phyloP scores from a whole-genome alignment of 2,888 invertebrate species.

The Protophormia terraenovae region DNA sequence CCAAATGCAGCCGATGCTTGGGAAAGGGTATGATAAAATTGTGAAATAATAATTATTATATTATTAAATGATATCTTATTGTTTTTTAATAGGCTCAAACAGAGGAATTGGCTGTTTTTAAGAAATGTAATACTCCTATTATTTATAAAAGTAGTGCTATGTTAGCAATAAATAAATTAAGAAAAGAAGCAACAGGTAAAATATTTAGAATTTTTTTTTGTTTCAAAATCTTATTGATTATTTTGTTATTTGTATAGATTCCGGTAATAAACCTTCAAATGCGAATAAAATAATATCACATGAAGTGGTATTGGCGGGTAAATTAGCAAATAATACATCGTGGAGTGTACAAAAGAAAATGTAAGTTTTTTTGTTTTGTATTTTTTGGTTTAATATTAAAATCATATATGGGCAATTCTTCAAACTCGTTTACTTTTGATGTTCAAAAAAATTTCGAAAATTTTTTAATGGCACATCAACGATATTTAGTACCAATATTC shows the following conservation, averaged over 20 bases:
- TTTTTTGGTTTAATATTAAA: too few species aligned
- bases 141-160: constrained; percentile 91
- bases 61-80: not conserved
- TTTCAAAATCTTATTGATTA: not conserved
- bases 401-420: too few species aligned
- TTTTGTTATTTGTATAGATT: constrained; percentile 72
- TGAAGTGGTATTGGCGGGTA: constrained; percentile 85
- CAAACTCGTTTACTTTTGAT: too few species aligned
- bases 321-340: constrained; percentile 84
- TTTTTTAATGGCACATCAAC: too few species aligned
- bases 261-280: constrained; percentile 77
- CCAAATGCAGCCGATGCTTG: constrained; percentile 87
- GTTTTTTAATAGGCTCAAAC: constrained; percentile 82
- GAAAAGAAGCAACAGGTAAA: constrained; percentile 84
- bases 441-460: too few species aligned
- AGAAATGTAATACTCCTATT: constrained; percentile 87
- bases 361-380: constrained; percentile 75
- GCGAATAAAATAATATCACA: constrained; percentile 83
- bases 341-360: constrained; percentile 86
- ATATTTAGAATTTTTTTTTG: too few species aligned
- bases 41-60: too few species aligned
- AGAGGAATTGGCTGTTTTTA: constrained; percentile 88
- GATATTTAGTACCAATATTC: too few species aligned
- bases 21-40: constrained; percentile 81
- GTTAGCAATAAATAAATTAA: constrained; percentile 87